These are phyloP conservation scores for Gasterosteus aculeatus DNA, from an alignment of 2,113 vertebrate species.

Conservation along the genomic window DNA sequence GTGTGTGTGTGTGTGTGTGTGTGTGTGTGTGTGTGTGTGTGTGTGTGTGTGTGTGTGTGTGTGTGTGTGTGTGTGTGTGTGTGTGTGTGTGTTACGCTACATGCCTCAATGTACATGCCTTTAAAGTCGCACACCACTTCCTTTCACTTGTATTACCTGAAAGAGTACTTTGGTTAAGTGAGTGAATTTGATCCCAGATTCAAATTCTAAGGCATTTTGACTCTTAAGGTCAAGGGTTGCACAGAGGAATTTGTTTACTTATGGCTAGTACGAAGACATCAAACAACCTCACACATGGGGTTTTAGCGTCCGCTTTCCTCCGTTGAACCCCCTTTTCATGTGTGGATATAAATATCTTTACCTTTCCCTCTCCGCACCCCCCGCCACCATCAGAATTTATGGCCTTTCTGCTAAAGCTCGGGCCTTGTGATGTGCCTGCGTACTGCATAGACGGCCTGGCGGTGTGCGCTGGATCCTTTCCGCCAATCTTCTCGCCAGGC, in stretches of 20 bases:
- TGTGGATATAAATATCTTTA: conserved; percentile 49
- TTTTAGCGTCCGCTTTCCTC: conserved; percentile 13
- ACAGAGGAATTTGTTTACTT: conserved; percentile 23
- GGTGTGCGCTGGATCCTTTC: conserved; percentile 13
- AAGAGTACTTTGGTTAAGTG: too few species aligned
- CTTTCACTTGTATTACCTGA: too few species aligned
- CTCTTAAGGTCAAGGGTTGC: conserved; percentile 22
- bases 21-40: too few species aligned
- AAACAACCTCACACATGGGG: conserved; percentile 40
- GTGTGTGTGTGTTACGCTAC: too few species aligned
- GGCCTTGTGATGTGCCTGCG: conserved; percentile 46
- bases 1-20: conserved; percentile 11
- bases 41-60: too few species aligned
- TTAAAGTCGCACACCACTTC: too few species aligned
- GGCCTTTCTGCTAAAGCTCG: conserved; percentile 13
- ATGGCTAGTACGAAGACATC: conserved; percentile 30
- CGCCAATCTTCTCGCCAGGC: conserved; percentile 23
- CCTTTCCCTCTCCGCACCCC: conserved; percentile 20
- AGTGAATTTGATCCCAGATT: too few species aligned
- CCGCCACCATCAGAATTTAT: conserved; percentile 36
- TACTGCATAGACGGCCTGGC: conserved; percentile 49
- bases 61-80: too few species aligned
- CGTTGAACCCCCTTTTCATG: conserved; percentile 18
- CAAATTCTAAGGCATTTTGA: neutral
- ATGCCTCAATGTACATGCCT: too few species aligned